These are phyloP conservation scores for Anguilla rostrata DNA, from an alignment of 2,113 vertebrate species.

Conservation along the genomic window DNA sequence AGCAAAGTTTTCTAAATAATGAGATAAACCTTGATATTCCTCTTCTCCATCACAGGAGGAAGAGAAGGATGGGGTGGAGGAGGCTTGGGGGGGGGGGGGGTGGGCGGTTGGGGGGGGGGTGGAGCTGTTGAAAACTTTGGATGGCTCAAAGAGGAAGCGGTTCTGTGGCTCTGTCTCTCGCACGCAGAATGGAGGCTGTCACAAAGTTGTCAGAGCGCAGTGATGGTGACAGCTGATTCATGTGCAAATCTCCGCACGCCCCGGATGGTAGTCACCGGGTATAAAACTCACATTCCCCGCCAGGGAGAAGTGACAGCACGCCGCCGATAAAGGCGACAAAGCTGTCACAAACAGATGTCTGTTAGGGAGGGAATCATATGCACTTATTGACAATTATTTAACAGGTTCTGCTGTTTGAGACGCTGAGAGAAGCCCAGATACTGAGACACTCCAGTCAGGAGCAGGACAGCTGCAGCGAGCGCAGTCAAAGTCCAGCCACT, in stretches of 20 bases:
- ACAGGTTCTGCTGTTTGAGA: constrained; percentile 65
- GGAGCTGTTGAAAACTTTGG: constrained; percentile 56
- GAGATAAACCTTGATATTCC: constrained; percentile 70
- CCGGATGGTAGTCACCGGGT: constrained; percentile 85
- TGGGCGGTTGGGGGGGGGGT: neutral
- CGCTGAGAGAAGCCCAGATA: constrained; percentile 55
- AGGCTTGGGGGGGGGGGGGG: too few species aligned
- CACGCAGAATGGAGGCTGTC: constrained; percentile 78
- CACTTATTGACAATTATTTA: constrained; percentile 77
- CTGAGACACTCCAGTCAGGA: constrained; percentile 65
- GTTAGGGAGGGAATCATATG: constrained; percentile 73
- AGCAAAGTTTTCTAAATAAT: constrained; percentile 65
- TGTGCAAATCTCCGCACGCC: constrained; percentile 91
- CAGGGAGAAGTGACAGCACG: constrained; percentile 84
- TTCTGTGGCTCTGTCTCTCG: neutral
- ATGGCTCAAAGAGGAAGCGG: constrained; percentile 62
- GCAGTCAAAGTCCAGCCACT: constrained; percentile 59
- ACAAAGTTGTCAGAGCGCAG: constrained; percentile 78
- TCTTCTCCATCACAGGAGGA: constrained; percentile 57
- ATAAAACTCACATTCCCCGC: constrained; percentile 84
- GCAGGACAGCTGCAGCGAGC: constrained; percentile 59
- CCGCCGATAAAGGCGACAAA: constrained; percentile 89
- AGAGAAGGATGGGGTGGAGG: neutral
- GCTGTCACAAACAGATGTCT: constrained; percentile 99
- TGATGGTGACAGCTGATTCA: constrained; percentile 95